Percentiles rank a stretch among this genome's conserved stretches.
Evolutionary conservation across 1,140 invertebrate species (phyloP).

Genomic region (Danaus plexippus): DNA sequence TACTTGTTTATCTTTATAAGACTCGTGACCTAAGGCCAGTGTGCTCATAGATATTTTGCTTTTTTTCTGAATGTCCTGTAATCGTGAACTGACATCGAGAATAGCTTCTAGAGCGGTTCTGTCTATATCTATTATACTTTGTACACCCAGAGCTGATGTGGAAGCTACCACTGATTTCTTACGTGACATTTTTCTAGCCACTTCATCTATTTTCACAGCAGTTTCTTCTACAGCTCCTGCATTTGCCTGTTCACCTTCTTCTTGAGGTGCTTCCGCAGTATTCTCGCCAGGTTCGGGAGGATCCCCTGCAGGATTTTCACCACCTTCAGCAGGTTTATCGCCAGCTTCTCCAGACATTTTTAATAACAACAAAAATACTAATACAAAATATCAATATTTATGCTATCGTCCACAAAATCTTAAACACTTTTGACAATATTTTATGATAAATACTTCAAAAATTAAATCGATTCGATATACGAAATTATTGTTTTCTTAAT

Average conservation of each 20-base stretch:
- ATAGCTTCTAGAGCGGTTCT: conserved; percentile 59
- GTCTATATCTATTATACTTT: conserved; percentile 40
- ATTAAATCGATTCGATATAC: conserved; percentile 1
- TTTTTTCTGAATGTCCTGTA: conserved; percentile 55
- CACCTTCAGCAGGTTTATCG: conserved; percentile 20
- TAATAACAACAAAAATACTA: conserved; percentile 6
- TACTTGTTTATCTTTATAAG: conserved; percentile 68
- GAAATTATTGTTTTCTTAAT: too few relatives aligned
- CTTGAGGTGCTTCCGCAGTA: conserved; percentile 15
- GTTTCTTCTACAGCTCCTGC: conserved; percentile 33
- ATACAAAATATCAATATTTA: conserved; percentile 12
- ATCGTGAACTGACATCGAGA: conserved; percentile 49
- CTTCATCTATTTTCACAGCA: conserved; percentile 35
- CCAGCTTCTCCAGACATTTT: conserved; percentile 33
- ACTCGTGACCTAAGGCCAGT: conserved; percentile 50
- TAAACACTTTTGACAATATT: conserved; percentile 1
- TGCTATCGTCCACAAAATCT: not conserved
- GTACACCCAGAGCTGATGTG: conserved; percentile 13
- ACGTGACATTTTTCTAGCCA: conserved; percentile 25
- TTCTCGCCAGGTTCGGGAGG: conserved; percentile 16
- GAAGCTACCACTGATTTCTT: conserved; percentile 23
- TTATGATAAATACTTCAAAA: conserved; percentile 8
- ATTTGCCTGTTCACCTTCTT: conserved; percentile 19
- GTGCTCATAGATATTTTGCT: conserved; percentile 59
- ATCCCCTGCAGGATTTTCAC: conserved; percentile 15